Evolutionary conservation across 1,140 invertebrate genomes (phyloP).

Genomic region (Pachypsylla venusta): DNA sequence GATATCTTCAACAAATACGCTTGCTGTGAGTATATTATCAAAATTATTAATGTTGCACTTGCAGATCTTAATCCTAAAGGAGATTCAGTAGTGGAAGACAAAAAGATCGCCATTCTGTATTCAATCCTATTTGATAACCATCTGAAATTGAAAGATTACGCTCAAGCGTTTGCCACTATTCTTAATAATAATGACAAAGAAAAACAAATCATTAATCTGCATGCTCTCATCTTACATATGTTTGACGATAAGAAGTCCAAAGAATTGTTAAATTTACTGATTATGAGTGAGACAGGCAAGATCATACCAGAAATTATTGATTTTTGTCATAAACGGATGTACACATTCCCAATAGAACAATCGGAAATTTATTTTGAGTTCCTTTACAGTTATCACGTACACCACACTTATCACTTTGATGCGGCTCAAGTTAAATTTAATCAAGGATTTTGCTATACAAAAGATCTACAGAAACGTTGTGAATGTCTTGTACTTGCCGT

Average conservation of each 20-base stretch:
- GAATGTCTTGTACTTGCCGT: neutral
- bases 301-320: neutral
- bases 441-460: neutral
- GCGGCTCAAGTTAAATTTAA: slow-evolving; percentile 4
- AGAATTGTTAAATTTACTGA: neutral
- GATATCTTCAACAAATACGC: neutral
- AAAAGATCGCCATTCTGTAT: neutral
- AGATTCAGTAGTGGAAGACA: neutral
- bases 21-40: neutral
- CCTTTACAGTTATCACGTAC: slow-evolving; percentile 1
- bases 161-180: neutral
- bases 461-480: neutral
- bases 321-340: slow-evolving; percentile 2
- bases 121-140: slow-evolving; percentile 5
- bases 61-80: neutral
- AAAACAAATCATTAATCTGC: neutral
- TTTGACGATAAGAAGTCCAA: neutral
- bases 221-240: neutral
- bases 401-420: slow-evolving; percentile 1
- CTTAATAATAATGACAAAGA: neutral
- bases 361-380: neutral
- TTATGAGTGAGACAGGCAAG: neutral
- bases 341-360: slow-evolving; percentile 5
- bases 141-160: neutral
- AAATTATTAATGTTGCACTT: neutral